Evolutionary conservation across 2,797 vertebrate species (phyloP).

Genomic region (Anisognathus igniventris): DNA sequence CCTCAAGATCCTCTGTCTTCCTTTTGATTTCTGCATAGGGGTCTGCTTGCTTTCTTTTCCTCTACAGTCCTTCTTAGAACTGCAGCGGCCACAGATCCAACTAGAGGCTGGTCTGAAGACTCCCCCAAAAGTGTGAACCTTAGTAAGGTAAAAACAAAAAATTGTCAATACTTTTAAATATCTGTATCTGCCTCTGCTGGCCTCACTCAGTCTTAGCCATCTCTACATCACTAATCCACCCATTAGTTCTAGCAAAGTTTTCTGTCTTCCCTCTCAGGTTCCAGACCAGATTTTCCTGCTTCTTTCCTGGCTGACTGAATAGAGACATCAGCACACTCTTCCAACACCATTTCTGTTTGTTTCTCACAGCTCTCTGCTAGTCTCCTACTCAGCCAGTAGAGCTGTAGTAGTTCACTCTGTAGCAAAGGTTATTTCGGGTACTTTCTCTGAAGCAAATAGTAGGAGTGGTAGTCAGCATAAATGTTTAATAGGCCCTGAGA

Average conservation of each 20-base stretch:
- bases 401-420: slow-evolving; percentile 37
- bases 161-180: background rate
- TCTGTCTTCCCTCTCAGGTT: background rate
- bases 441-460: slow-evolving; percentile 55
- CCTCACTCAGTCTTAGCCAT: background rate
- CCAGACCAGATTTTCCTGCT: slow-evolving; percentile 32
- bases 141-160: background rate
- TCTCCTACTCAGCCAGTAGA: slow-evolving; percentile 22
- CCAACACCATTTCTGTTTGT: slow-evolving; percentile 27
- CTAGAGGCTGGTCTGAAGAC: background rate
- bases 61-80: background rate
- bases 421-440: slow-evolving; percentile 66
- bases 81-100: background rate
- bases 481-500: slow-evolving; percentile 65
- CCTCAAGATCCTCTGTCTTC: background rate
- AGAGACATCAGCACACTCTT: background rate
- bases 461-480: slow-evolving; percentile 66
- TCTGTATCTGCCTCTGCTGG: background rate
- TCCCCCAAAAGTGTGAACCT: background rate
- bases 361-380: slow-evolving; percentile 25
- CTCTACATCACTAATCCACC: background rate
- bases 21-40: background rate
- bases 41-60: background rate
- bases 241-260: background rate
- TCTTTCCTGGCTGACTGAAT: background rate